phyloP scores from a whole-genome alignment of 2,797 vertebrate genomes.

The Sebastes itinus region DNA sequence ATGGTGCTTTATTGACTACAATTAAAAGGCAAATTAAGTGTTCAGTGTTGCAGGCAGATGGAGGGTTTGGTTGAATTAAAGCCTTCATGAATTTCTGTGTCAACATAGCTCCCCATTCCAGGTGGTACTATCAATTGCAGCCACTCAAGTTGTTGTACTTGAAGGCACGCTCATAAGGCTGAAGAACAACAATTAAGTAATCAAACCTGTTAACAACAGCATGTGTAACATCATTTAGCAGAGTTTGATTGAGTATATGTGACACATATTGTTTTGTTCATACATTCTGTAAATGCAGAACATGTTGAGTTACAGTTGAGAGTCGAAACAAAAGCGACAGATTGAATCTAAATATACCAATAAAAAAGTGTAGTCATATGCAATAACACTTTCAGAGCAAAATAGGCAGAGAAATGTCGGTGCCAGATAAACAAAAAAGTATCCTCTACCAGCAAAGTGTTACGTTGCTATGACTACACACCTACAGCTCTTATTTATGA shows the following conservation, averaged over 20 bases:
- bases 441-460: conserved; percentile 61
- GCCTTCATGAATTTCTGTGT: conserved; percentile 26
- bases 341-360: conserved; percentile 53
- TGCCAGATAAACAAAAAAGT: conserved; percentile 68
- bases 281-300: background rate
- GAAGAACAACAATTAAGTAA: background rate
- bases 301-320: background rate
- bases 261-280: background rate
- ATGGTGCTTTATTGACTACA: conserved; percentile 33
- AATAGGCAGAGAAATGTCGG: conserved; percentile 38
- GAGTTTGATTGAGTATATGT: background rate
- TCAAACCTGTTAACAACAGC: background rate
- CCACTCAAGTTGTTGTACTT: conserved; percentile 13
- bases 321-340: conserved; percentile 34
- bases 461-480: conserved; percentile 77
- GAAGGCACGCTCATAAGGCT: background rate
- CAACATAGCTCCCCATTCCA: conserved; percentile 17
- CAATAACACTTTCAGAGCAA: conserved; percentile 57
- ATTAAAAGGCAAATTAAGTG: conserved; percentile 43
- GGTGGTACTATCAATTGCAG: conserved; percentile 29
- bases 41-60: conserved; percentile 12
- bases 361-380: conserved; percentile 29
- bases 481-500: conserved; percentile 74
- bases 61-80: conserved; percentile 37
- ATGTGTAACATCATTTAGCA: background rate